Evolutionary conservation across 2,797 vertebrate species (phyloP).

Genomic region (Lithobates sylvaticus): DNA sequence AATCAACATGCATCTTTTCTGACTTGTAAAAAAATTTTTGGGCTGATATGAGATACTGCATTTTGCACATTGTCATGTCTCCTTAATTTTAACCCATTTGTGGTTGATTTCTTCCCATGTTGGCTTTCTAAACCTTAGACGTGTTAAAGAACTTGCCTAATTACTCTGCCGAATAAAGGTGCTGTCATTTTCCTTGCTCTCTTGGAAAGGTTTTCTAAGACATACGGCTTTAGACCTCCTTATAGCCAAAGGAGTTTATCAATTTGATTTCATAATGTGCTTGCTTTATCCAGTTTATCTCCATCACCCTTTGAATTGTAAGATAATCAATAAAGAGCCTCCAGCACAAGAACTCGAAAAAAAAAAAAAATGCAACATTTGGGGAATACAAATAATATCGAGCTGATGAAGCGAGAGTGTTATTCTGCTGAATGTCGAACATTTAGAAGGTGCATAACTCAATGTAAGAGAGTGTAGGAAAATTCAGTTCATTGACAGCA

Average conservation of each 20-base stretch:
- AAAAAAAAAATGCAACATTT: slow-evolving; percentile 12
- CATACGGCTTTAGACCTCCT: not conserved
- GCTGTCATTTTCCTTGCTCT: not conserved
- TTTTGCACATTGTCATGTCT: no score
- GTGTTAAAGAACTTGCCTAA: no score
- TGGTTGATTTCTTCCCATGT: no score
- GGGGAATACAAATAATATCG: slow-evolving; percentile 4
- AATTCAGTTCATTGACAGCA: no score
- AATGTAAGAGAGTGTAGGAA: no score
- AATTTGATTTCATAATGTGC: slow-evolving; percentile 35
- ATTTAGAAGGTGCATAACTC: no score
- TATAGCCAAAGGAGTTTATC: slow-evolving; percentile 17
- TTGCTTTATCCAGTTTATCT: slow-evolving; percentile 41
- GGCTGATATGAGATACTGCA: no score
- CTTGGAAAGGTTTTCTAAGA: slow-evolving; percentile 4
- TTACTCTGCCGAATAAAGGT: no score
- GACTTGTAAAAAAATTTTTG: no score
- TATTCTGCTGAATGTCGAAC: not conserved
- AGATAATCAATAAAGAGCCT: slow-evolving; percentile 52
- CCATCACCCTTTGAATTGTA: slow-evolving; percentile 45
- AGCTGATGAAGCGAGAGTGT: not conserved
- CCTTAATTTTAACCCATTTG: no score
- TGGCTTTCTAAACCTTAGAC: no score
- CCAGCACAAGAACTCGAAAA: not conserved
- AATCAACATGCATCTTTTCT: no score